Evolutionary conservation across 2,113 vertebrate genomes (phyloP).

Genomic region (Alethe diademata): DNA sequence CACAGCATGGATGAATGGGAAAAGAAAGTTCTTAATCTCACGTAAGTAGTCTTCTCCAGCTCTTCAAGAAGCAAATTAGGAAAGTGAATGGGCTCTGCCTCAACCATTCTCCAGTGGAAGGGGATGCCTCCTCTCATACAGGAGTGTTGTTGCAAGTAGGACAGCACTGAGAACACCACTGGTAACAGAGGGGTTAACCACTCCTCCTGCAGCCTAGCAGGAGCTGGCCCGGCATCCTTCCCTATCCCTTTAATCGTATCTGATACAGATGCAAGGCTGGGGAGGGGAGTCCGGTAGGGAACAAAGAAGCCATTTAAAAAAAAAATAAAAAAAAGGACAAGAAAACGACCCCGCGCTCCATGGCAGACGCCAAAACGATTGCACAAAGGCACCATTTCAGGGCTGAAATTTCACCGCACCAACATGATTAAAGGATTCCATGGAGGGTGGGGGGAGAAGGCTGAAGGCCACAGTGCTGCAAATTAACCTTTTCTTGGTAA

Average conservation of each 20-base stretch:
- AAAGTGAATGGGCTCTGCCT: background rate
- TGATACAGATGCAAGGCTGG: conserved; percentile 75
- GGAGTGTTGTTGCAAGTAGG: background rate
- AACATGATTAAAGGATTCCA: conserved; percentile 86
- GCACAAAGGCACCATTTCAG: conserved; percentile 85
- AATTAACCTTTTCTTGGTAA: conserved; percentile 74
- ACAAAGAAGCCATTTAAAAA: conserved; percentile 82
- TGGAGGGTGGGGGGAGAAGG: conserved; percentile 57
- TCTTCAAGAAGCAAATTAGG: background rate
- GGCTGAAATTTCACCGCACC: conserved; percentile 86
- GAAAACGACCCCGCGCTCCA: conserved; percentile 76
- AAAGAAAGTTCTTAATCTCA: background rate
- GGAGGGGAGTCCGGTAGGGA: conserved; percentile 48
- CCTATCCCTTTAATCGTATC: conserved; percentile 82
- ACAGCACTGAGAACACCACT: background rate
- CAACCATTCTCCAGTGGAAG: background rate
- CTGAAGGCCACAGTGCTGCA: conserved; percentile 61
- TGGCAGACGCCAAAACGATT: conserved; percentile 75
- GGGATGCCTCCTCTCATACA: background rate
- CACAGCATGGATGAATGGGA: accelerated
- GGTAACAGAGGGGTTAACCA: conserved; percentile 57
- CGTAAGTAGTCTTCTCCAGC: background rate
- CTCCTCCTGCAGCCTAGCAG: conserved; percentile 26
- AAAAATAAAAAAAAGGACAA: conserved; percentile 65
- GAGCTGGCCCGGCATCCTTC: conserved; percentile 51